Percentiles rank a stretch among this genome's conserved stretches.
phyloP scores from a whole-genome alignment of 2,888 invertebrate genomes.

The Eremobia ochroleuca region DNA sequence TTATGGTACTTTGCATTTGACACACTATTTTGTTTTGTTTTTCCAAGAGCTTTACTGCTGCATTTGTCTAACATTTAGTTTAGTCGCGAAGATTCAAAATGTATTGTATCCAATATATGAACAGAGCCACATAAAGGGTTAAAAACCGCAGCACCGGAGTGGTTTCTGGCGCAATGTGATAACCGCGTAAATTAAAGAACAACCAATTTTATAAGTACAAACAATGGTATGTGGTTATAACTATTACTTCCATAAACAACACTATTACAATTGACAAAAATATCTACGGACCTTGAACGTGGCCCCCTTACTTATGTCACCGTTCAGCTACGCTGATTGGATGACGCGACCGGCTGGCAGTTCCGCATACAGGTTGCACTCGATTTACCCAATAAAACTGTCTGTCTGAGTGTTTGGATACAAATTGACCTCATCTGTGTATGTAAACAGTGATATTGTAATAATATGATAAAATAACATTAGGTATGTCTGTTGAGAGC shows the following conservation, averaged over 20 bases:
- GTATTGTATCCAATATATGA: too few species aligned
- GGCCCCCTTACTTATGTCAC: conserved; percentile 52
- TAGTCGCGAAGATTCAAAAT: too few species aligned
- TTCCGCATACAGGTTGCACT: conserved; percentile 41
- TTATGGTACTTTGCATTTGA: too few species aligned
- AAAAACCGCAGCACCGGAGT: too few species aligned
- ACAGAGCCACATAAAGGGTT: too few species aligned
- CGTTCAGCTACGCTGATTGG: conserved; percentile 32
- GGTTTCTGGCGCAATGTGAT: too few species aligned
- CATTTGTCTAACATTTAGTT: too few species aligned
- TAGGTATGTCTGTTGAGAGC: not conserved
- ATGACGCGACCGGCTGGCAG: conserved; percentile 26
- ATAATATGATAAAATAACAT: not conserved
- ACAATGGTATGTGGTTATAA: not conserved
- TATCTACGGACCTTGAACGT: conserved; percentile 45
- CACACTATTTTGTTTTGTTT: too few species aligned
- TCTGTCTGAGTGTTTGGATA: not conserved
- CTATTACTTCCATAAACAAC: not conserved
- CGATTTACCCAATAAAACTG: conserved; percentile 9
- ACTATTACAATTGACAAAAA: conserved; percentile 33
- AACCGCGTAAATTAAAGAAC: too few species aligned
- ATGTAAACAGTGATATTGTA: conserved; percentile 6
- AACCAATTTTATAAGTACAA: too few species aligned
- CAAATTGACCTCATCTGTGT: not conserved
- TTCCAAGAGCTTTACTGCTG: too few species aligned